Base-by-base conservation (phyloP, 2,113 vertebrate species). In the Lathamus discolor region DNA sequence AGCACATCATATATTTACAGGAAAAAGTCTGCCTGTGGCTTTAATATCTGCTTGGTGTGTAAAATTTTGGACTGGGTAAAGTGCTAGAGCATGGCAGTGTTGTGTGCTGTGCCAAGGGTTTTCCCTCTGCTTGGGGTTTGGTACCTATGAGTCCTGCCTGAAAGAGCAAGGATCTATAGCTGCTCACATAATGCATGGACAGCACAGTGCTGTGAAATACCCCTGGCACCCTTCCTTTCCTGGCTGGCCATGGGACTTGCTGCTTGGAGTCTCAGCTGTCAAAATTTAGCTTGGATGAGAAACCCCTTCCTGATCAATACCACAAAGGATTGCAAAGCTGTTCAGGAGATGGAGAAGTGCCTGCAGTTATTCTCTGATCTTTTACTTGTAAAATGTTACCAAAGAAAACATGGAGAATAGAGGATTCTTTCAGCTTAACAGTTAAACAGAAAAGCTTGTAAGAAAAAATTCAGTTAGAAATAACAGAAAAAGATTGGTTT, bases 101-200 rank as follows among this genome's bases (percentile, higher is more conserved):
- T 69, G 23, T 37, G 24, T 81, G 44, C 20, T 1, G 0, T 44
- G 23, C 2, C 1, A 1, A 15, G 23, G 33, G 3, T 12, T 41
- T 18, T 77, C 7, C 23, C 14, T 52, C 31, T 81, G 44, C 44
- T 54, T 69, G 27, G 43, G 19, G 4, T 78, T 72, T 23, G 9
- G 43, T 64, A 9, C 41, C 35, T 17, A 11, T 2, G 46, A 29
- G 5, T 18, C 20, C 28, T 1, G 0, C 25, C 29, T 28, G 48
- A 27, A 74, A 63, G 10, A 63, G 2, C 1, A 9, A 49, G 17
- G 33, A 9, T 77, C 49, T 37, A 17, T 0, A 11, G 44, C 19
- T 1, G 6, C 17, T 41, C 35, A 5, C 0, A 0, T 37, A 24
- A 1, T 5, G 23, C 1, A 2, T 9, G 46, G 57, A 35, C 6